Evolutionary conservation across 1,140 invertebrate genomes (phyloP).

Genomic region (Orchestia grillus): DNA sequence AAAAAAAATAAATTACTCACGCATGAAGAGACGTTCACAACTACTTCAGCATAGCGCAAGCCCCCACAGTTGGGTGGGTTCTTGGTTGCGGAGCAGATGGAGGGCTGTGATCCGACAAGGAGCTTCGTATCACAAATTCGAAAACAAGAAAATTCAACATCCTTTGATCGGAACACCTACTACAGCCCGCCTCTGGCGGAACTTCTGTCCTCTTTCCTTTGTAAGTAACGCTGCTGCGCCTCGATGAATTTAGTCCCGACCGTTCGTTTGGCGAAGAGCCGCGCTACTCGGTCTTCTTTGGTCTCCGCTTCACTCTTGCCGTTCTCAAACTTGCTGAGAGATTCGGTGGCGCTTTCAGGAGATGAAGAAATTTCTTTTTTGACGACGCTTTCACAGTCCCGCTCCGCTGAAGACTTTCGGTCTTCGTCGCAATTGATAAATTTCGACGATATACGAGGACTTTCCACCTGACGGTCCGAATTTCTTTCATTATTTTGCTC

Average conservation of each 20-base stretch:
- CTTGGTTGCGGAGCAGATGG: neutral
- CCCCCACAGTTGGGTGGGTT: neutral
- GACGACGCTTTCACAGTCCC: neutral
- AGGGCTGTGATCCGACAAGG: neutral
- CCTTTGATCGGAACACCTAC: neutral
- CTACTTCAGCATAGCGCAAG: too few relatives aligned
- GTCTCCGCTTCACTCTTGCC: constrained; percentile 57
- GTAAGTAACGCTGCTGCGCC: constrained; percentile 84
- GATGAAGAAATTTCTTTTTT: neutral
- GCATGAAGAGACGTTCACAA: neutral
- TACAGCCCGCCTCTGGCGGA: neutral
- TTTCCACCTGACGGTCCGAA: neutral
- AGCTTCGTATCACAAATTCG: neutral
- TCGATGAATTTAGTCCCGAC: constrained; percentile 84
- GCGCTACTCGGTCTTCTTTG: constrained; percentile 61
- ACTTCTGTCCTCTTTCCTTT: constrained; percentile 78
- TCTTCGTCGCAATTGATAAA: neutral
- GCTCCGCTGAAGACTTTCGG: neutral
- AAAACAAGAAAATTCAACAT: neutral
- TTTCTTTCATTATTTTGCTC: neutral
- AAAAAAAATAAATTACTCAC: too few relatives aligned
- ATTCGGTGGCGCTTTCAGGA: neutral
- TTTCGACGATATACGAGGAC: neutral
- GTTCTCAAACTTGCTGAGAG: neutral
- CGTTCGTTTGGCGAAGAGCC: constrained; percentile 78